Evolutionary conservation across 2,888 invertebrate genomes (phyloP), one percentile per base, ranked within the genome.

Genomic region (Lasioglossum lativentre): DNA sequence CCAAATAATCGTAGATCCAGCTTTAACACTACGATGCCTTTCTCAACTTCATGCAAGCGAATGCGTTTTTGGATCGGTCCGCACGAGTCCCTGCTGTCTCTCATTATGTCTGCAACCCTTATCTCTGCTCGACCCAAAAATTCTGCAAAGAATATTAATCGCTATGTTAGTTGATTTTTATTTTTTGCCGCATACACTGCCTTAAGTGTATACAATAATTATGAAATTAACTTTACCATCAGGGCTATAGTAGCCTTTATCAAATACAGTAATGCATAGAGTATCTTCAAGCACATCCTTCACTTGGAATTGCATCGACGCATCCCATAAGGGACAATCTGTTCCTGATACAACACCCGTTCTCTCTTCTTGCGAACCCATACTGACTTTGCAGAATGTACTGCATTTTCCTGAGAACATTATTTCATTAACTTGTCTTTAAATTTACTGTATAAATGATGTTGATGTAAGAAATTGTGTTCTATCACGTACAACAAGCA

Each of bases 251-350:
- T 96, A 96, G 91, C 97, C 97, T 93, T 97, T 96, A 92, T 97
- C 97, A 91, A 96, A 97, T 42, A 97, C 97, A 16, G 97, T 96
- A 88, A 97, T 96, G 90, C 96, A 97, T 19, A 97, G 95, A 38
- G 97, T 96, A 93, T 97, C 97, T 92, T 97, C 96, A 72, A 96
- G 94, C 5, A 97, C 94, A 93, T 97, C 97, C 92, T 97, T 96
- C 74, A 97, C 96, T 86, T 97, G 96, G 94, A 97, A 97, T 95
- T 97, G 97, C 97, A 97, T 97, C 74, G 97, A 97, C 78, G 96
- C 96, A 93, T 97, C 97, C 97, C 97, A 97, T 84, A 97, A 95
- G 19, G 97, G 96, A 86, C 94, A 95, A 80, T 95, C 94, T 52
- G 96, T 95, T 40, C 97, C 96, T 81, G 96, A 96, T 30, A 96